Percentiles rank a stretch among this genome's conserved stretches.
Evolutionary conservation across 2,888 invertebrate genomes (phyloP).

Genomic region (Synanthedon vespiformis): DNA sequence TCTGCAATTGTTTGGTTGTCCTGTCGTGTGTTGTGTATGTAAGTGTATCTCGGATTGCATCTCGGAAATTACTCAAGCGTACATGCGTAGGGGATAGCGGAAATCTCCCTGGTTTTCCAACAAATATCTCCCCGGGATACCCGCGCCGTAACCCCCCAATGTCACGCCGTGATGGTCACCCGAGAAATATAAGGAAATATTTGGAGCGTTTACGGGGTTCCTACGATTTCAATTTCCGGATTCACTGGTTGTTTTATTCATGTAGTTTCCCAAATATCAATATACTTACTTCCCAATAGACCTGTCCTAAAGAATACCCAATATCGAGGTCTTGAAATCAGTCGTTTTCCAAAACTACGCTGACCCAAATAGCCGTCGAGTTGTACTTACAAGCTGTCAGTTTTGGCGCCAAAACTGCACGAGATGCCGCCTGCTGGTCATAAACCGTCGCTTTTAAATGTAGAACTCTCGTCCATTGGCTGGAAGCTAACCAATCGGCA

Average conservation of each 20-base stretch:
- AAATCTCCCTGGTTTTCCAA: constrained; percentile 39
- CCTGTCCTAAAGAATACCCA: too few relatives aligned
- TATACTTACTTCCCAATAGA: neutral
- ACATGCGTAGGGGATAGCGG: constrained; percentile 19
- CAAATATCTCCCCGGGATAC: constrained; percentile 46
- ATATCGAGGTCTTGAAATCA: neutral
- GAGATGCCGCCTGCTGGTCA: constrained; percentile 57
- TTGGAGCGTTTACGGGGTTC: neutral
- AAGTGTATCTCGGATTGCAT: constrained; percentile 4
- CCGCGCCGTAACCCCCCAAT: constrained; percentile 10
- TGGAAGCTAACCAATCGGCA: constrained; percentile 48
- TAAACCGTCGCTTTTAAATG: constrained; percentile 67
- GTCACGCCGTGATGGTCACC: constrained; percentile 22
- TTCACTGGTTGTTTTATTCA: neutral
- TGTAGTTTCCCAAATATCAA: too few relatives aligned
- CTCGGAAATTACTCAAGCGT: constrained; percentile 19
- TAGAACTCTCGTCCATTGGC: constrained; percentile 52
- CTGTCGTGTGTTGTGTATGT: neutral
- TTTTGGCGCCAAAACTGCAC: constrained; percentile 67
- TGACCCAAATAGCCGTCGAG: constrained; percentile 16
- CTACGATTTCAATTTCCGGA: neutral
- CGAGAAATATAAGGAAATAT: neutral
- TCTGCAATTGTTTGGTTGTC: too few relatives aligned
- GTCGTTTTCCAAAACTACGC: constrained; percentile 4
- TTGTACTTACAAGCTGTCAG: constrained; percentile 41